These are phyloP conservation scores for Acleris holmiana DNA, from an alignment of 2,888 invertebrate genomes.

Conservation along the genomic window DNA sequence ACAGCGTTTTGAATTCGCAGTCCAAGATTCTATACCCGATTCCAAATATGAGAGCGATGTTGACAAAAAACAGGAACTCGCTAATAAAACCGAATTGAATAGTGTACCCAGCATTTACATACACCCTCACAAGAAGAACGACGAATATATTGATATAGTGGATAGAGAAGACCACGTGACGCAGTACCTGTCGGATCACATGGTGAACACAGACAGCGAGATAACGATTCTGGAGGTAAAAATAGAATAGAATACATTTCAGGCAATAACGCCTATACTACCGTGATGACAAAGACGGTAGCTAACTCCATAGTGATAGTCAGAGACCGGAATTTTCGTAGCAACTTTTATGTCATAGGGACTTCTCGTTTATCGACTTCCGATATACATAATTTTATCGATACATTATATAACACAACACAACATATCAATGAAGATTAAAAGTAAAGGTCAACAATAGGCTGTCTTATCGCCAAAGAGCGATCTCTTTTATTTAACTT, in stretches of 20 bases:
- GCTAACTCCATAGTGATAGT: too few species aligned
- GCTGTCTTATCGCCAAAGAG: too few species aligned
- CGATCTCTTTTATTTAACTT: too few species aligned
- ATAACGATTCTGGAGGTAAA: constrained; percentile 22
- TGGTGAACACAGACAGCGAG: constrained; percentile 22
- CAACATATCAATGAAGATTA: too few species aligned
- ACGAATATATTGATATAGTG: constrained; percentile 4
- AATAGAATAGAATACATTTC: background rate
- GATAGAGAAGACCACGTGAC: constrained; percentile 19
- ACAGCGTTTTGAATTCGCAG: background rate
- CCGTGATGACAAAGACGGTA: too few species aligned
- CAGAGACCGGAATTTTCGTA: too few species aligned
- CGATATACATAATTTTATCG: too few species aligned
- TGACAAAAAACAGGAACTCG: background rate
- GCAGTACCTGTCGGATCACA: constrained; percentile 9
- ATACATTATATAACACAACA: too few species aligned
- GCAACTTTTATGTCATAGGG: too few species aligned
- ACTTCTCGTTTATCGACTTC: too few species aligned
- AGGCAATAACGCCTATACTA: too few species aligned
- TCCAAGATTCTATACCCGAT: background rate
- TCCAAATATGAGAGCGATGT: background rate
- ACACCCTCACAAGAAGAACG: background rate
- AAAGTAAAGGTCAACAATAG: too few species aligned
- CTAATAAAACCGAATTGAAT: background rate
- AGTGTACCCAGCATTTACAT: background rate